A percentile compares a stretch with the other conserved stretches of the same genome.
Evolutionary conservation across 2,797 vertebrate genomes (phyloP).

Genomic region (Dromococcyx pavoninus): DNA sequence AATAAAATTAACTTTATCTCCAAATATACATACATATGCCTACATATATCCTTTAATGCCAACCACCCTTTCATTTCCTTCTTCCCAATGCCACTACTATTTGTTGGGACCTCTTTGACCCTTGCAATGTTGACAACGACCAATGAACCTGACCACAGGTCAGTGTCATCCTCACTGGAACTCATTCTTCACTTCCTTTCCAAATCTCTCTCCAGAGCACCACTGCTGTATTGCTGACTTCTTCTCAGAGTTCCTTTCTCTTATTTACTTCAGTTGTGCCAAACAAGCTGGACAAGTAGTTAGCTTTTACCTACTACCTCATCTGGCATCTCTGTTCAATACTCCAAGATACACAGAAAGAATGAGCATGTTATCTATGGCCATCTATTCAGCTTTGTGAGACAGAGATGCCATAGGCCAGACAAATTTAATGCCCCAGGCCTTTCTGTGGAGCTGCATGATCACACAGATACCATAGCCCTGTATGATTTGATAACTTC

Average conservation of each 20-base stretch:
- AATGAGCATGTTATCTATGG: neutral
- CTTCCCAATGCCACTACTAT: neutral
- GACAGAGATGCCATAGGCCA: rapidly evolving
- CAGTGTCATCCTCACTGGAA: neutral
- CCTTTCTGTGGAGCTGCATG: neutral
- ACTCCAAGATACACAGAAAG: neutral
- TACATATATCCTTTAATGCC: neutral
- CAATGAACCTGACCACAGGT: neutral
- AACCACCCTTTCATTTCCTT: neutral
- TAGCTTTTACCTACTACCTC: neutral
- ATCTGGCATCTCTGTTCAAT: neutral
- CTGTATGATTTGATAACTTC: neutral
- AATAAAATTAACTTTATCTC: neutral
- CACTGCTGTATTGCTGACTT: neutral
- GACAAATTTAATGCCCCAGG: neutral
- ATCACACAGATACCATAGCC: neutral
- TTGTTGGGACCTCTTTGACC: neutral
- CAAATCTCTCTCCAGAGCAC: neutral
- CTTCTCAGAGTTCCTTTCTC: neutral
- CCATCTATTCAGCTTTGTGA: neutral
- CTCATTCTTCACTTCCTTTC: neutral
- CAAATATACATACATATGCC: neutral
- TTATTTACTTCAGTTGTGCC: neutral
- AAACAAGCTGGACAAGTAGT: neutral
- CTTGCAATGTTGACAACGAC: neutral